Evolutionary conservation across 2,797 vertebrate species (phyloP), one percentile per base, ranked within the genome.

Genomic region (Tiaroga cobitis): DNA sequence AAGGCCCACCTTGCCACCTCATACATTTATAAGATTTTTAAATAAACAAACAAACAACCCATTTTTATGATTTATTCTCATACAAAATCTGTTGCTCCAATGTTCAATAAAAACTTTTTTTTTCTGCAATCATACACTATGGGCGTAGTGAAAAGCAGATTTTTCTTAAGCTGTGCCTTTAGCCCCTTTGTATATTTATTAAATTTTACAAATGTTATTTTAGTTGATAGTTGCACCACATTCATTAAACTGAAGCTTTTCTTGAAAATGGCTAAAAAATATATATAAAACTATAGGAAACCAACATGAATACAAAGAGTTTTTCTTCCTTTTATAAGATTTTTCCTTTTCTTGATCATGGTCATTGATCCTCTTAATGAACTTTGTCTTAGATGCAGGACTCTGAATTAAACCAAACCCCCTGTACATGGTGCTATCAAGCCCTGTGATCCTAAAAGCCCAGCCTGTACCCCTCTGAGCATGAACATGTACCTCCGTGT

Each of bases 361-460:
- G 26, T 65, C 34, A 69, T 18, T 43, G 51, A 26, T 21, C 11
- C 2, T 39, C 90, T 92, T 92, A 92, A 91, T 91, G 89, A 91
- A 91, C 89, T 85, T 89, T 93, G 92, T 92, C 92, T 90, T 93
- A 68, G 72, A 82, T 41, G 43, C 37, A 65, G 34, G 24, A 68
- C 68, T 68, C 21, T 77, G 43, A 82, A 72, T 34, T 34, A 76
- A 82, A 86, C 79, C 16, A 65, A 93, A 92, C 87, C 77, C 87
- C 75, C 37, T 89, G 59, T 46, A 51, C 37, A 65, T 32, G 2
- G 37, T 49, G 37, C 63, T 13, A 75, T 51, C 13, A 87, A 79
- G 70, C 51, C 61, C 7, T 37, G 43, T 8, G 24, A 78, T 82
- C 37, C n/a, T 54, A 67, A 68, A 83, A 37, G 39, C 11, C 16